These are phyloP conservation scores for Plectrocnemia conspersa DNA, from an alignment of 1,140 invertebrate species.

Conservation along the genomic window DNA sequence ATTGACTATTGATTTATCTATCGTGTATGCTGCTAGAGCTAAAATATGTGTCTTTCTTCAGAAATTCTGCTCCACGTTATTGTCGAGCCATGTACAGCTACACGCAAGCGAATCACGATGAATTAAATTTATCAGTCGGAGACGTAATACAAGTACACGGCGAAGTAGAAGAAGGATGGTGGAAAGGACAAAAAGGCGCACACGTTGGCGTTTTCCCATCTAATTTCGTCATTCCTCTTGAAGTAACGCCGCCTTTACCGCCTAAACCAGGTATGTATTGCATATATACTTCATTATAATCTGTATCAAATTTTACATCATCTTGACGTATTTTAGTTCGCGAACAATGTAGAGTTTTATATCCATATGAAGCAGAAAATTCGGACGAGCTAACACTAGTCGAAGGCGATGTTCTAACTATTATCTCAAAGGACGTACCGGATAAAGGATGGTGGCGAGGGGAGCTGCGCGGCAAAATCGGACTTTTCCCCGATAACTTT, in stretches of 20 bases:
- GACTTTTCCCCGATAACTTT: slow-evolving; percentile 97
- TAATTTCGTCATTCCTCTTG: slow-evolving; percentile 81
- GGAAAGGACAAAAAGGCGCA: slow-evolving; percentile 68
- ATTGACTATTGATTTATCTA: too few species aligned
- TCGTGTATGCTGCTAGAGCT: too few species aligned
- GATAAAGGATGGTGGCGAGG: slow-evolving; percentile 98
- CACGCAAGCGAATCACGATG: slow-evolving; percentile 86
- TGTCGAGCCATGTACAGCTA: slow-evolving; percentile 89
- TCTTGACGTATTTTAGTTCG: slow-evolving; percentile 43
- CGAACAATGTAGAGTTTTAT: slow-evolving; percentile 81
- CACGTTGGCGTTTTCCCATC: slow-evolving; percentile 87
- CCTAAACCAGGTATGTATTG: slow-evolving; percentile 55
- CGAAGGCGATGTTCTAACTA: slow-evolving; percentile 85
- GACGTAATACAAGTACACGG: slow-evolving; percentile 84
- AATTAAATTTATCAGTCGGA: slow-evolving; percentile 77
- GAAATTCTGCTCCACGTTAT: slow-evolving; percentile 54
- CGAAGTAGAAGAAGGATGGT: slow-evolving; percentile 89
- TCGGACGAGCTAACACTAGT: slow-evolving; percentile 88
- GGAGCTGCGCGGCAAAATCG: slow-evolving; percentile 80
- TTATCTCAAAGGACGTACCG: slow-evolving; percentile 81
- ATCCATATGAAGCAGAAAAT: slow-evolving; percentile 85
- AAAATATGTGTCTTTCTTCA: slow-evolving; percentile 36
- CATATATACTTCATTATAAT: not conserved
- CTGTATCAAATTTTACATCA: not conserved
- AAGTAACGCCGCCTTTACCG: slow-evolving; percentile 43